Percentiles rank a stretch among this genome's conserved stretches.
Conservation (phyloP, 2,113 vertebrate species). For the Oryzias curvinotus region DNA sequence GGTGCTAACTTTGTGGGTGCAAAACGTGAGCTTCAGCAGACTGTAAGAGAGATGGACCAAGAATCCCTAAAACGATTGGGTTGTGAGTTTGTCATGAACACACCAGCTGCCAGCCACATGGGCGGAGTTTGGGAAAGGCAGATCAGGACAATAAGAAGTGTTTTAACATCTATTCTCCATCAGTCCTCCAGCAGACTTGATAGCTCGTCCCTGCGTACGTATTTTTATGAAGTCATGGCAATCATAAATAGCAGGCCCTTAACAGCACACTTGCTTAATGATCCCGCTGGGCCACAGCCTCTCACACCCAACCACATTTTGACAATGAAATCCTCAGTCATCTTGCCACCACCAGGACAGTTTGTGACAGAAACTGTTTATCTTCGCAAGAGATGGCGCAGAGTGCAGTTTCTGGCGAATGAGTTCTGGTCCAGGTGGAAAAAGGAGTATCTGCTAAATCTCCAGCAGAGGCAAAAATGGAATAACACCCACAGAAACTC, state of each 20-base stretch:
- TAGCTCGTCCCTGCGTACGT: background rate
- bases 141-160: no score
- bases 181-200: background rate
- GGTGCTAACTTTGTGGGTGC: background rate
- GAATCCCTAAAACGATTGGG: background rate
- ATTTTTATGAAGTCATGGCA: background rate
- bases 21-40: background rate
- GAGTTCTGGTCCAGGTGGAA: background rate
- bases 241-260: background rate
- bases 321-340: background rate
- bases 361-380: slow-evolving; percentile 1
- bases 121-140: background rate
- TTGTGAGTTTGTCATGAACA: background rate
- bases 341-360: background rate
- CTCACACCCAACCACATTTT: background rate
- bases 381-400: background rate
- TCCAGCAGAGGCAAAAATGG: no score
- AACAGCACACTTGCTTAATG: background rate
- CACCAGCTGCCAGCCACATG: background rate
- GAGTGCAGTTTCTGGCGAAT: background rate
- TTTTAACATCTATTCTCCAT: background rate
- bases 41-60: background rate
- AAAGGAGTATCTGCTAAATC: no score
- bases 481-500: no score
- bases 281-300: background rate